Evolutionary conservation across 1,140 invertebrate genomes (phyloP).

Genomic region (Plectrocnemia conspersa): DNA sequence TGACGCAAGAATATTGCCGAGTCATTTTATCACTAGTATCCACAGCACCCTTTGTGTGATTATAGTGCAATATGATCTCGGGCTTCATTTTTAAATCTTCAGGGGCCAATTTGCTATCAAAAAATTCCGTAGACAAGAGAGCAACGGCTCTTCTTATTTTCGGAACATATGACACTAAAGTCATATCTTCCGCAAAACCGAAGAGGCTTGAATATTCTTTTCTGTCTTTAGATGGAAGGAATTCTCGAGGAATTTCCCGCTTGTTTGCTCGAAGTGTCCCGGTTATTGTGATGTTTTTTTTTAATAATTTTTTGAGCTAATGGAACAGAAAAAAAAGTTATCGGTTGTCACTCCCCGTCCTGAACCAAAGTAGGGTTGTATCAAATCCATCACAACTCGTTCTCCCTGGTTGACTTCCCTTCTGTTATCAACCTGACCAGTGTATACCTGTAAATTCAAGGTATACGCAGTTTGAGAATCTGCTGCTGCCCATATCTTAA

Average conservation of each 20-base stretch:
- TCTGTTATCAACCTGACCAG: constrained; percentile 31
- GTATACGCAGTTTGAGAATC: constrained; percentile 37
- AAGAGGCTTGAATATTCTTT: constrained; percentile 23
- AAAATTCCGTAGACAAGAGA: not conserved
- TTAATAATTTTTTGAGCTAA: not conserved
- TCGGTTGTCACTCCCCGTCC: not conserved
- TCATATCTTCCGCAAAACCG: constrained; percentile 19
- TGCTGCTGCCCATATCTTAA: constrained; percentile 39
- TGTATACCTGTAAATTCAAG: constrained; percentile 36
- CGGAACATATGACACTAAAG: constrained; percentile 6
- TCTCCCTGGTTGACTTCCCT: not conserved
- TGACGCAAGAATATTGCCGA: constrained; percentile 31
- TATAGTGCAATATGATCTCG: constrained; percentile 36
- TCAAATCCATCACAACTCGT: not conserved
- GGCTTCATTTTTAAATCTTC: constrained; percentile 8
- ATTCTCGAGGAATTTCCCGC: constrained; percentile 22
- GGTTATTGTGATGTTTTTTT: constrained; percentile 8
- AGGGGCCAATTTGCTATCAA: constrained; percentile 17
- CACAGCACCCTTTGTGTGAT: constrained; percentile 42
- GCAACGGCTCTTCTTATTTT: constrained; percentile 1
- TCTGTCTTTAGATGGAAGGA: constrained; percentile 26
- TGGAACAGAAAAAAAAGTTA: constrained; percentile 1
- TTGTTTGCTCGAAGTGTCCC: constrained; percentile 30
- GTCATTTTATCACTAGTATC: constrained; percentile 40
- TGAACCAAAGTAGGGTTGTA: not conserved